Base-by-base conservation (phyloP, 2,113 vertebrate species). In the Arenaria interpres region DNA sequence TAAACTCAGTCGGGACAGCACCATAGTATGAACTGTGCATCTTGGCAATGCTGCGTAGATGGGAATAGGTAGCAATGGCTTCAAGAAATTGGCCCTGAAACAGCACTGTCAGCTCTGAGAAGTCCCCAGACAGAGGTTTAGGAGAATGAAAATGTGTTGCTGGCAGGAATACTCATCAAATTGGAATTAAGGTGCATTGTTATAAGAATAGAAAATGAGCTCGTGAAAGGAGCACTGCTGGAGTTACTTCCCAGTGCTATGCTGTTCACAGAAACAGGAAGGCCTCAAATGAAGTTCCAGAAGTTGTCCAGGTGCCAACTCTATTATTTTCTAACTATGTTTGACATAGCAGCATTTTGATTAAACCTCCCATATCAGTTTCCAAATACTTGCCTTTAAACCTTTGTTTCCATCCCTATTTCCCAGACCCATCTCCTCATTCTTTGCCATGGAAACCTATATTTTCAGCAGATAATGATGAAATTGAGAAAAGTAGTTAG, bases 31-130 rank as follows among this genome's bases (percentile, higher is more conserved):
- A 90, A 86, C 72, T 80, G 63, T 89, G 68, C 88, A 41, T 86
- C 68, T 95, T 90, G 90, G 92, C 85, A 86, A 72, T 76, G 22
- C 78, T 77, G 30, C 56, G 30, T 90, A 76, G 60, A 57, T 85
- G 51, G 80, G 84, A 93, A 68, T 84, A 88, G 73, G 88, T 90
- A 94, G 64, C 62, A 89, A 28, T 81, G 81, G 54, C 66, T 85
- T 88, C 80, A 89, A 89, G 83, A 78, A 96, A 82, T 82, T 96
- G 73, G 86, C 95, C 73, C 51, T 94, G 30, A 93, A 97, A 82
- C 76, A 90, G 88, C 80, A 72, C 24, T 2, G 64, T 89, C 96
- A 94, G 89, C 87, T 91, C 90, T 89, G 68, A 90, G 56, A 92
- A 89, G 73, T 94, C 95, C 81, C 93, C 67, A 92, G 92, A 79